Conservation (phyloP, 2,888 invertebrate species). For the Acleris cristana region DNA sequence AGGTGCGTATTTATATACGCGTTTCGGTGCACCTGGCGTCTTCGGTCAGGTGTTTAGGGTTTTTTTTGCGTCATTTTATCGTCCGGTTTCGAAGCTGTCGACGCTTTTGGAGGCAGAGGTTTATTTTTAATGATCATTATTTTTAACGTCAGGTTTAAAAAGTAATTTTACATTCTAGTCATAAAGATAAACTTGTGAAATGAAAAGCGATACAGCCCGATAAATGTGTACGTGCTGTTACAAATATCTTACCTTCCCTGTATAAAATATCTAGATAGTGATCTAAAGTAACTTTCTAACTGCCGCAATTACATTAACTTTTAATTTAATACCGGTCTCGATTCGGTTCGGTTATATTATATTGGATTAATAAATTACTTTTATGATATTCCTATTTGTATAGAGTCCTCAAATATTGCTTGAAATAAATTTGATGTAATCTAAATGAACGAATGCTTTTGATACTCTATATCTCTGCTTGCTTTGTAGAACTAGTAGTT, state of each 20-base stretch:
- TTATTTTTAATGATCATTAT: constrained; percentile 4
- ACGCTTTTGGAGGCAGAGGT: constrained; percentile 36
- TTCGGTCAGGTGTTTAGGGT: constrained; percentile 58
- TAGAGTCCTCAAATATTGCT: not conserved
- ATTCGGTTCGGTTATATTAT: constrained; percentile 9
- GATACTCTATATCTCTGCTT: too few relatives aligned
- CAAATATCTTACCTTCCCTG: too few relatives aligned
- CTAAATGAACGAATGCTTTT: too few relatives aligned
- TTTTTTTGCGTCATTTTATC: constrained; percentile 20
- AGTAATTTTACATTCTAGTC: too few relatives aligned
- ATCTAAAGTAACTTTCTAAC: too few relatives aligned
- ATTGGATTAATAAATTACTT: constrained; percentile 17
- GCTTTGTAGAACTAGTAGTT: too few relatives aligned
- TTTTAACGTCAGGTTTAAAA: not conserved
- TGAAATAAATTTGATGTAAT: too few relatives aligned
- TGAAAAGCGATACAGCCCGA: too few relatives aligned
- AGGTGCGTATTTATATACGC: constrained; percentile 22
- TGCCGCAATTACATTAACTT: not conserved
- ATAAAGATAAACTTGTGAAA: too few relatives aligned
- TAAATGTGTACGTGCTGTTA: too few relatives aligned
- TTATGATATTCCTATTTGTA: constrained; percentile 4
- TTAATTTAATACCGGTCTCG: constrained; percentile 5
- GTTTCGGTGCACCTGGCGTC: constrained; percentile 66
- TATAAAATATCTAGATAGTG: too few relatives aligned
- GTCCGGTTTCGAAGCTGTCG: constrained; percentile 49